A percentile compares a stretch with the other conserved stretches of the same genome.
Conservation (phyloP, 1,140 invertebrate species). For the Cataglyphis hispanica region DNA sequence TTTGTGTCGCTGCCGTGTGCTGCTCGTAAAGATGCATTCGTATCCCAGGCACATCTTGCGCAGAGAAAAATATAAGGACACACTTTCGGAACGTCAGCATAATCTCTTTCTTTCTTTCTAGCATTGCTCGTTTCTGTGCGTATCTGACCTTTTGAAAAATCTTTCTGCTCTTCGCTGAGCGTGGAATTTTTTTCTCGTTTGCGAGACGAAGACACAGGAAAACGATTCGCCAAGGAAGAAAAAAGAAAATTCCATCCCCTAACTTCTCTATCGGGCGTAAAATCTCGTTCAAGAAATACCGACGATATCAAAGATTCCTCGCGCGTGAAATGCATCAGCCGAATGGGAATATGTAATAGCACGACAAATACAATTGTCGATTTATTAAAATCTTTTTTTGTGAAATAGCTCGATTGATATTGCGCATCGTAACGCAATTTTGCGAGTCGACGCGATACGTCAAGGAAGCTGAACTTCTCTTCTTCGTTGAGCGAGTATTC, state of each 20-base stretch:
- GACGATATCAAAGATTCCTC: conserved; percentile 21
- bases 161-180: neutral
- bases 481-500: neutral
- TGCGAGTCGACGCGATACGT: neutral
- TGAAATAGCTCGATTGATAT: neutral
- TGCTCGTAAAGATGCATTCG: conserved; percentile 74
- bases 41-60: conserved; percentile 64
- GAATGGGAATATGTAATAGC: neutral
- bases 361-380: neutral
- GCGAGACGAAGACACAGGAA: neutral
- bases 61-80: conserved; percentile 62
- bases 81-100: conserved; percentile 64
- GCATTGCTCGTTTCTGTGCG: neutral
- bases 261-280: neutral
- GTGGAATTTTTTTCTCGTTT: neutral
- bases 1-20: conserved; percentile 13
- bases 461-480: neutral
- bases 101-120: conserved; percentile 64
- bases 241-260: conserved; percentile 3
- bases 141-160: conserved; percentile 29
- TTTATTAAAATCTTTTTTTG: neutral
- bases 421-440: neutral
- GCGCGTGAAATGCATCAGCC: neutral
- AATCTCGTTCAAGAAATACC: neutral
- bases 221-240: neutral